A percentile compares a stretch with the other conserved stretches of the same genome.
Evolutionary conservation across 2,888 invertebrate species (phyloP).

Genomic region (Tipula confusa): DNA sequence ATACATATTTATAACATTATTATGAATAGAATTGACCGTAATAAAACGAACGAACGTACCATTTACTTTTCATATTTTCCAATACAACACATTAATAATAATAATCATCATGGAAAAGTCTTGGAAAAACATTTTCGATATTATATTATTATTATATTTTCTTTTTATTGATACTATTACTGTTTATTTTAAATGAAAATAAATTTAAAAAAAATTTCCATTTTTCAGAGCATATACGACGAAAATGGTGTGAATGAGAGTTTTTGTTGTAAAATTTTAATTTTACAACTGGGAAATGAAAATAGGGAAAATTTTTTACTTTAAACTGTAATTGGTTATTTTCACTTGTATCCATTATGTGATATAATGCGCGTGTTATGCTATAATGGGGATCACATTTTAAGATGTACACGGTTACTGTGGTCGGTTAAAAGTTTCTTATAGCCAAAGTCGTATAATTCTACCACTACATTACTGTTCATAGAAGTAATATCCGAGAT

Average conservation of each 20-base stretch:
- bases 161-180: too few species aligned
- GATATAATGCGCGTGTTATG: neutral
- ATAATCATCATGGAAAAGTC: neutral
- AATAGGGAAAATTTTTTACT: neutral
- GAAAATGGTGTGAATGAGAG: neutral
- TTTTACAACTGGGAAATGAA: neutral
- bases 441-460: too few species aligned
- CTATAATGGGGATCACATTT: too few species aligned
- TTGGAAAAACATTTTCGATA: neutral
- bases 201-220: neutral
- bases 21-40: neutral
- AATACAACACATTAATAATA: neutral
- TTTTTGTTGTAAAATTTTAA: neutral
- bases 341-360: neutral
- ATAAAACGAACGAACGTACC: neutral
- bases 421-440: too few species aligned
- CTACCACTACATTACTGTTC: too few species aligned
- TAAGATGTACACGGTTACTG: too few species aligned
- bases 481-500: too few species aligned
- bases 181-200: slow-evolving; percentile 3
- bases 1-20: slow-evolving; percentile 20
- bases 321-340: neutral
- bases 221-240: neutral
- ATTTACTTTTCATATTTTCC: neutral
- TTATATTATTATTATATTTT: neutral